Base-by-base conservation (phyloP, 2,888 invertebrate genomes). In the Branchinecta sandiegonensis region DNA sequence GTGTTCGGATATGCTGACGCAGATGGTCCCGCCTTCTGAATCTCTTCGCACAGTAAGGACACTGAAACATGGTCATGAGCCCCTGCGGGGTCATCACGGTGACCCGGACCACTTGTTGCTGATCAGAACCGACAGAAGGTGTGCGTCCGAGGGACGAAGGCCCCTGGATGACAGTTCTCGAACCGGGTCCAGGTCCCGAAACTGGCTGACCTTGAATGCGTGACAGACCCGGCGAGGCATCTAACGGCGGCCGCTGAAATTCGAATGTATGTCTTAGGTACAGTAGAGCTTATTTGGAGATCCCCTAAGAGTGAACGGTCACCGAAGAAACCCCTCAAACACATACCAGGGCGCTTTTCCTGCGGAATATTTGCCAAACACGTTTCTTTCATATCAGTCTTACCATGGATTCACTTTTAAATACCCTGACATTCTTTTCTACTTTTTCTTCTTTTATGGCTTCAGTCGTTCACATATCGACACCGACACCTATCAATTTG, bases 1-100 rank as follows among this genome's bases (percentile, higher is more conserved):
- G 69, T 47, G 69, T 69, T 7, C 69, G 69, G 67, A 69, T 69
- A 46, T 69, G 69, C 47, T 69, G 69, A 12, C 69, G 69, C 46
- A 69, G 68, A 46, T 69, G 69, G 50, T 69, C 69, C 65, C 69
- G 65, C 46, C 69, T 67, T 37, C 69, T 67, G 46, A 69, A 69
- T 37, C 69, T 67, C 65, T 69, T 69, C 6, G 67, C 65, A 65
- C 69, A 69, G 47, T 68, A 69, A 13, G 67, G 69, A 56, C 69
- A 69, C 65, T 69, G 67, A 48, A 69, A 69, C 69, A 69, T 69
- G 67, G 69, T 69, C 46, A 69, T 67, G 48, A 67, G 69, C 8
- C 69, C 69, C 66, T 69, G 69, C n/a, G 69, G 69, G 8, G 69
- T 69, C 56, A 69, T 67, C 10, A 69, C 69, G 14, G 69, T 69